Conservation (phyloP, 2,113 vertebrate species). For the Motacilla alba region DNA sequence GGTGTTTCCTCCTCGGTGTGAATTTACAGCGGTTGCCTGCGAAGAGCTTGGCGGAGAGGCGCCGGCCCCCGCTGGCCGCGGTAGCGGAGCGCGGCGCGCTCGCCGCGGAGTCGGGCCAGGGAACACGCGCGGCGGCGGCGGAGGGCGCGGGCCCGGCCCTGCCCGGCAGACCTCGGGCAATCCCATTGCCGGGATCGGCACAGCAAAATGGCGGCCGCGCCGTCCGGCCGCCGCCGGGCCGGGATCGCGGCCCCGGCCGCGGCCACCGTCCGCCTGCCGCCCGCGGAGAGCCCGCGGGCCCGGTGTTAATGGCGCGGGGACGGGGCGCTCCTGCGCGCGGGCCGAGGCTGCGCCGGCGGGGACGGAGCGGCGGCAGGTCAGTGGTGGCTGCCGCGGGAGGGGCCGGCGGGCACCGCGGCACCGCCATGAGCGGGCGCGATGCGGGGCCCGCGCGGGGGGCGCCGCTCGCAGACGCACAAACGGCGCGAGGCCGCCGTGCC, state of each 20-base stretch:
- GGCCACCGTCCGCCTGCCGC: not conserved
- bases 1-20: not conserved
- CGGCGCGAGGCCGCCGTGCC: too few relatives aligned
- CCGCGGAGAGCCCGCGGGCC: too few relatives aligned
- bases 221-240: not conserved
- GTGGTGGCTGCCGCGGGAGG: too few relatives aligned
- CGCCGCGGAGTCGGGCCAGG: fast-evolving
- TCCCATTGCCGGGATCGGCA: not conserved
- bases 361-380: too few relatives aligned
- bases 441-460: too few relatives aligned
- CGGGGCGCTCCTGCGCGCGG: too few relatives aligned
- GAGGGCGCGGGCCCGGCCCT: not conserved
- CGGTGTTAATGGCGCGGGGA: too few relatives aligned
- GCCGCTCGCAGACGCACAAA: too few relatives aligned
- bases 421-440: too few relatives aligned
- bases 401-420: too few relatives aligned
- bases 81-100: not conserved
- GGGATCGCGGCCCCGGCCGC: not conserved
- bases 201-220: slow-evolving; percentile 13
- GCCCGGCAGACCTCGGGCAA: not conserved
- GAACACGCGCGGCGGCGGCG: not conserved
- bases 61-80: fast-evolving
- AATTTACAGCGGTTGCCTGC: not conserved
- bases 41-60: not conserved
- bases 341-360: too few relatives aligned